Evolutionary conservation across 2,113 vertebrate species (phyloP).

Genomic region (Vidua macroura): DNA sequence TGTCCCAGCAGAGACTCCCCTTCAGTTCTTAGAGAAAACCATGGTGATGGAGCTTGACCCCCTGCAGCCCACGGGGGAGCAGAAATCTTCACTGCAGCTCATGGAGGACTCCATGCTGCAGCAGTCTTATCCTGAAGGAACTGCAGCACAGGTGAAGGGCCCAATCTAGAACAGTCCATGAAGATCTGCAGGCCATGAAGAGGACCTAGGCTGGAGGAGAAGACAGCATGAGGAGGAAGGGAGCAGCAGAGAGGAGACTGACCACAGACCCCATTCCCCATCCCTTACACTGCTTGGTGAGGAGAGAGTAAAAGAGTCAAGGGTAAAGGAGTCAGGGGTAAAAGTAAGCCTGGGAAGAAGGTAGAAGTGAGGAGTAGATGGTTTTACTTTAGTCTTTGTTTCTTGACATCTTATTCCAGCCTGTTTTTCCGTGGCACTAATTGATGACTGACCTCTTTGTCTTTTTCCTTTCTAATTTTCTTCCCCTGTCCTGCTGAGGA

Average conservation of each 20-base stretch:
- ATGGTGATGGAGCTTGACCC: neutral
- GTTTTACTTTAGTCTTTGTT: neutral
- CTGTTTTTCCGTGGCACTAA: neutral
- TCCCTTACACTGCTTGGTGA: neutral
- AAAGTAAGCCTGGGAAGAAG: neutral
- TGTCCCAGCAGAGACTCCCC: neutral
- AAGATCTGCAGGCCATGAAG: neutral
- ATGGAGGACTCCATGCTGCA: neutral
- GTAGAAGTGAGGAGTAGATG: neutral
- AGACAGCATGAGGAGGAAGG: neutral
- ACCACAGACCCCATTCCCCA: neutral
- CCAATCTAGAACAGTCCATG: neutral
- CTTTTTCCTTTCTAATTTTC: neutral
- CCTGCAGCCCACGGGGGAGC: fast-evolving
- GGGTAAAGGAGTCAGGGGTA: neutral
- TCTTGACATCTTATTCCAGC: neutral
- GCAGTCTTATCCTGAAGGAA: neutral
- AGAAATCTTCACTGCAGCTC: neutral
- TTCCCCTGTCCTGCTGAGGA: neutral
- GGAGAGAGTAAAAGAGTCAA: neutral
- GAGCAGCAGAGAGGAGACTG: neutral
- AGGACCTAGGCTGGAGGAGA: neutral
- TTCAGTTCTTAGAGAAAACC: neutral
- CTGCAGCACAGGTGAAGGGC: neutral
- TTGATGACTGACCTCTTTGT: neutral